These are phyloP conservation scores for Calosoma granatense DNA, from an alignment of 1,140 invertebrate genomes.

Conservation along the genomic window DNA sequence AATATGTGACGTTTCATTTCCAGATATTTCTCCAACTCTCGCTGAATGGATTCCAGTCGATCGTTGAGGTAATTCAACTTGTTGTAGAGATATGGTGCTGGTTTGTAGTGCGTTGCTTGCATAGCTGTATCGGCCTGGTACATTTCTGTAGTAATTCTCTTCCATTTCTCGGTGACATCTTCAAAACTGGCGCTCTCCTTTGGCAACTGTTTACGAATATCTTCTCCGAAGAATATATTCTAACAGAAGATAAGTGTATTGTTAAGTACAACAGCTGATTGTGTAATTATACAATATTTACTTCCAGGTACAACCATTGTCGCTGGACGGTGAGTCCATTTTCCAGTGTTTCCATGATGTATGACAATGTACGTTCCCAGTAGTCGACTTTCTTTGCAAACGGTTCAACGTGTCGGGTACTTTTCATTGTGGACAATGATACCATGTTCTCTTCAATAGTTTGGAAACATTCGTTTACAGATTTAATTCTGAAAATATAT, in stretches of 20 bases:
- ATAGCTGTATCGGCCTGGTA: constrained; percentile 41
- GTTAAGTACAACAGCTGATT: too few species aligned
- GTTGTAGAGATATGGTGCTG: constrained; percentile 46
- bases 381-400: constrained; percentile 69
- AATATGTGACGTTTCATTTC: constrained; percentile 76
- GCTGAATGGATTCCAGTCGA: constrained; percentile 55
- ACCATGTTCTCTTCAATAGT: constrained; percentile 63
- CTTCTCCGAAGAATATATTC: constrained; percentile 75
- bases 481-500: constrained; percentile 43
- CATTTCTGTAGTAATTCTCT: constrained; percentile 55
- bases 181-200: constrained; percentile 67
- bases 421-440: constrained; percentile 70
- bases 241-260: too few species aligned
- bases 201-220: constrained; percentile 74
- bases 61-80: constrained; percentile 51
- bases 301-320: constrained; percentile 71
- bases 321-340: constrained; percentile 64
- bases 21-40: constrained; percentile 69
- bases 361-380: constrained; percentile 71
- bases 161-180: constrained; percentile 58
- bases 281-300: too few species aligned
- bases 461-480: constrained; percentile 61
- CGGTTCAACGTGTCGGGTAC: constrained; percentile 74
- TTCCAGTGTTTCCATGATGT: constrained; percentile 68
- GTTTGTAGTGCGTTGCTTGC: constrained; percentile 43